phyloP scores from a whole-genome alignment of 2,113 vertebrate genomes.

The Marcusenius ussheri region DNA sequence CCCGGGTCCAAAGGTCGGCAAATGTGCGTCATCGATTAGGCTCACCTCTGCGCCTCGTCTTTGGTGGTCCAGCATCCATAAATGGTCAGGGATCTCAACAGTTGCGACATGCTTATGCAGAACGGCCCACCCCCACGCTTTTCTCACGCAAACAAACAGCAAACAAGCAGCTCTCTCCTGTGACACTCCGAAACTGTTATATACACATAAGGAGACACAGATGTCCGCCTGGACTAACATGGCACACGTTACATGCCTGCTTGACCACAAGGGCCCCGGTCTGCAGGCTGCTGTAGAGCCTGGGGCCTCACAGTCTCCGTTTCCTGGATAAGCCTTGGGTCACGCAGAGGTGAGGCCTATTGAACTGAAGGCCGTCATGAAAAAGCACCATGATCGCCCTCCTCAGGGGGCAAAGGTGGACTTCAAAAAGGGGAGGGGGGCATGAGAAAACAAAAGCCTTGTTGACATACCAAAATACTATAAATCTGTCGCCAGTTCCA shows the following conservation, averaged over 20 bases:
- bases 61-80: background rate
- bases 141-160: constrained; percentile 4
- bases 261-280: background rate
- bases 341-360: background rate
- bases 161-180: background rate
- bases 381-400: background rate
- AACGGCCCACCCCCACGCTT: background rate
- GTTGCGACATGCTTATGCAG: background rate
- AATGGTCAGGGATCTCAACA: background rate
- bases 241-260: background rate
- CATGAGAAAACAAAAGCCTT: background rate
- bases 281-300: background rate
- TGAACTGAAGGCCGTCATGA: background rate
- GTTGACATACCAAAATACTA: constrained; percentile 4
- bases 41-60: background rate
- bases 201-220: constrained; percentile 1
- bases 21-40: background rate
- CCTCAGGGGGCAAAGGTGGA: background rate
- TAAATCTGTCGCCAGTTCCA: constrained; percentile 7
- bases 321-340: background rate
- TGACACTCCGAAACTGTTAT: background rate
- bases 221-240: background rate
- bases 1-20: background rate
- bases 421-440: background rate
- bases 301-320: background rate